phyloP scores from a whole-genome alignment of 2,888 invertebrate genomes.

The Lamellibrachia columna region DNA sequence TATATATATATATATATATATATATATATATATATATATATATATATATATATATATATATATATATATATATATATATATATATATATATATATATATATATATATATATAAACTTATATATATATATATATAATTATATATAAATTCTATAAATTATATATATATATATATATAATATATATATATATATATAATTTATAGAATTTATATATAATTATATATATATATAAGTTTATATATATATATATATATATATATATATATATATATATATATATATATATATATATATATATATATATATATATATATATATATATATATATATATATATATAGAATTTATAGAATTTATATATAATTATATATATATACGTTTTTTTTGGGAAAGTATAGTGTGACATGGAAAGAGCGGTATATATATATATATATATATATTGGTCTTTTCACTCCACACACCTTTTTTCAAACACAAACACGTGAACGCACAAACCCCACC shows the following conservation, averaged over 20 bases:
- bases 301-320: conserved; percentile 31
- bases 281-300: conserved; percentile 32
- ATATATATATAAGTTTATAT: too few species aligned
- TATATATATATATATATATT: too few species aligned
- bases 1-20: conserved; percentile 23
- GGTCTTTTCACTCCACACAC: too few species aligned
- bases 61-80: conserved; percentile 25
- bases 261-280: conserved; percentile 26
- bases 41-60: conserved; percentile 31
- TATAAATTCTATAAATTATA: too few species aligned
- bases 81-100: neutral
- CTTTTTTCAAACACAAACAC: too few species aligned
- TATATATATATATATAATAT: too few species aligned
- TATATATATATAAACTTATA: too few species aligned
- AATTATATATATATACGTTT: conserved; percentile 18
- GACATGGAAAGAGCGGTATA: neutral
- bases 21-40: conserved; percentile 31
- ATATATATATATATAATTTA: too few species aligned
- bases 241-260: neutral
- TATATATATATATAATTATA: too few species aligned
- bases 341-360: too few species aligned
- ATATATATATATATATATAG: conserved; percentile 20
- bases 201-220: too few species aligned
- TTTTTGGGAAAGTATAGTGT: neutral
- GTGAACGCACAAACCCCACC: too few species aligned